Evolutionary conservation across 2,888 invertebrate species (phyloP).

Genomic region (Hypomecis atomaria): DNA sequence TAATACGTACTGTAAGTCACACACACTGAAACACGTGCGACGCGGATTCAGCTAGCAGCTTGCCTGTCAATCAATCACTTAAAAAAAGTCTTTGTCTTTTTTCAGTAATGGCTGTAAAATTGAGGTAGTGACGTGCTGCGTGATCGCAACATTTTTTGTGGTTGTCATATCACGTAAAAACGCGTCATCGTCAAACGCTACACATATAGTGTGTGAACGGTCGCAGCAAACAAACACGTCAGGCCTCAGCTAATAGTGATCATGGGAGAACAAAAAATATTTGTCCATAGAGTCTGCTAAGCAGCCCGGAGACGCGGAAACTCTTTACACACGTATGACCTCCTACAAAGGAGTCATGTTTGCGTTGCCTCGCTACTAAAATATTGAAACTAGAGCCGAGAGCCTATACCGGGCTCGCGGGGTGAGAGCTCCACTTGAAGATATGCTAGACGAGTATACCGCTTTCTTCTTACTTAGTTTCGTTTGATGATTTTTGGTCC

Average conservation of each 20-base stretch:
- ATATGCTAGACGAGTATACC: conserved; percentile 27
- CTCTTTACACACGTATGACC: conserved; percentile 82
- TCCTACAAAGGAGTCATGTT: conserved; percentile 79
- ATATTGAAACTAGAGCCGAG: conserved; percentile 79
- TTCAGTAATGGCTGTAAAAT: too few species aligned
- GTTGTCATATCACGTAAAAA: conserved; percentile 27
- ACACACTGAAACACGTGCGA: too few species aligned
- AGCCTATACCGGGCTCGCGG: conserved; percentile 61
- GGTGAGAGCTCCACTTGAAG: conserved; percentile 51
- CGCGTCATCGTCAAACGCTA: conserved; percentile 21
- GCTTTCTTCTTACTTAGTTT: background rate
- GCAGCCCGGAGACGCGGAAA: conserved; percentile 80
- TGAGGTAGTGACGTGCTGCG: too few species aligned
- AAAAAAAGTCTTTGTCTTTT: too few species aligned
- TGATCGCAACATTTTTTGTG: conserved; percentile 7
- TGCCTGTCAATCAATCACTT: too few species aligned
- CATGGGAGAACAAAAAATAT: conserved; percentile 81
- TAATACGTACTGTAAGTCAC: too few species aligned
- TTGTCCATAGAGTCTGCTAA: conserved; percentile 71
- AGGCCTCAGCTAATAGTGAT: conserved; percentile 71
- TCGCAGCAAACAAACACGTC: conserved; percentile 56
- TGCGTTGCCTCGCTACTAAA: conserved; percentile 82
- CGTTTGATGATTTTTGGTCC: background rate
- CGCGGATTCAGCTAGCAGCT: too few species aligned
- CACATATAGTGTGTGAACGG: conserved; percentile 29